Conservation (phyloP, 2,113 vertebrate species). For the Epinephelus fuscoguttatus region DNA sequence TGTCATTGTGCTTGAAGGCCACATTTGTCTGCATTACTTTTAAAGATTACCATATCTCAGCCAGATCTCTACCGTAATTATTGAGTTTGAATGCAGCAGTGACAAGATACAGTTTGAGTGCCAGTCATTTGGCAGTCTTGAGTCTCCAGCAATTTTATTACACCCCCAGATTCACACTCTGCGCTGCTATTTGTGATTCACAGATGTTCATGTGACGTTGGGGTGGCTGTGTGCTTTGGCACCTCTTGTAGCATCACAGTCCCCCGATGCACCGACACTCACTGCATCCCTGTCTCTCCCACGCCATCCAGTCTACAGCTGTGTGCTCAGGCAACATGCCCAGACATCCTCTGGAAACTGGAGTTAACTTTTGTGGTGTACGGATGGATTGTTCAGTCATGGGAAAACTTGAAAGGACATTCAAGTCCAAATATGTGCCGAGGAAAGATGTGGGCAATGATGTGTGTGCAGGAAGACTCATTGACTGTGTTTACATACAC, state of each 20-base stretch:
- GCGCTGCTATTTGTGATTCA: constrained; percentile 9
- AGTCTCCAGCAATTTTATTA: constrained; percentile 2
- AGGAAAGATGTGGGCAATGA: not conserved
- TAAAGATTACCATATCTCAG: not conserved
- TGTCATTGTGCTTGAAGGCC: constrained; percentile 17
- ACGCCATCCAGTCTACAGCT: constrained; percentile 43
- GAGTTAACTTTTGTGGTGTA: not conserved
- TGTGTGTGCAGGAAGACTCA: not conserved
- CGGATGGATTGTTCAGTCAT: not conserved
- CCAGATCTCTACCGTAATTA: not conserved
- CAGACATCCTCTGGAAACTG: constrained; percentile 20
- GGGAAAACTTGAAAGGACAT: not conserved
- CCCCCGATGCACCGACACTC: constrained; percentile 4
- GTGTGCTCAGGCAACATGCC: constrained; percentile 35
- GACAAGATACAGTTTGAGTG: constrained; percentile 17
- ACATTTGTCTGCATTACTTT: constrained; percentile 11
- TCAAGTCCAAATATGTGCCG: not conserved
- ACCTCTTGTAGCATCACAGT: constrained; percentile 13
- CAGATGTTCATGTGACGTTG: constrained; percentile 30
- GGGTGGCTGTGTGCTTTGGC: constrained; percentile 4
- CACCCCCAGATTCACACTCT: not conserved
- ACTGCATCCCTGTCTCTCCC: constrained; percentile 6
- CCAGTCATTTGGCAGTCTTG: not conserved
- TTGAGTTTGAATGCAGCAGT: not conserved
- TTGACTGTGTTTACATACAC: not conserved